Percentiles rank a stretch among this genome's conserved stretches.
Conservation (phyloP, 2,888 invertebrate species). For the Malthinus seriepunctatus region DNA sequence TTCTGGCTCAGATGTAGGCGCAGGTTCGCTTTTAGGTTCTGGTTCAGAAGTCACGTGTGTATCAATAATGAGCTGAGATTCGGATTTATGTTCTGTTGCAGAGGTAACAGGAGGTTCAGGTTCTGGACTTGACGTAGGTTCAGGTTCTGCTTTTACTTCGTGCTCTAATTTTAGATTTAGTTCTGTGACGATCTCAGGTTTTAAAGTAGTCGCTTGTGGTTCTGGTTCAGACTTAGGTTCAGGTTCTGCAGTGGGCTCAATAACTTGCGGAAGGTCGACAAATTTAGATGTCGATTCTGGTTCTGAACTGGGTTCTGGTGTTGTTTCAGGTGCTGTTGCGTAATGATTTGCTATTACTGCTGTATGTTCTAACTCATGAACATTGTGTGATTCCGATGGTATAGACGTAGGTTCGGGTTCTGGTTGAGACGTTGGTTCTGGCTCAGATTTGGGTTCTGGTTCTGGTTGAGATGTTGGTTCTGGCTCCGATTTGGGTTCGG, state of each 20-base stretch:
- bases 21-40: conserved; percentile 38
- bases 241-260: conserved; percentile 31
- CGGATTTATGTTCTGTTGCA: conserved; percentile 45
- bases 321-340: conserved; percentile 26
- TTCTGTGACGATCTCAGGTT: conserved; percentile 18
- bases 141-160: conserved; percentile 46
- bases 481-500: conserved; percentile 52
- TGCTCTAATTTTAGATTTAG: conserved; percentile 44
- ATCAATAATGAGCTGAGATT: conserved; percentile 39
- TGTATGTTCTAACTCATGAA: too few species aligned
- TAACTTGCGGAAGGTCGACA: too few species aligned
- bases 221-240: conserved; percentile 34
- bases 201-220: conserved; percentile 16
- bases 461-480: conserved; percentile 51
- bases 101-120: conserved; percentile 52
- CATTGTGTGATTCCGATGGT: conserved; percentile 43
- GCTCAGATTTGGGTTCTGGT: conserved; percentile 53
- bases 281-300: conserved; percentile 33
- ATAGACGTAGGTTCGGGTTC: conserved; percentile 45
- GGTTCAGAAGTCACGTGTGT: conserved; percentile 40
- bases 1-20: conserved; percentile 33
- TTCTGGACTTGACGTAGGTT: conserved; percentile 40
- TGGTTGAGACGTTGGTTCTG: conserved; percentile 43
- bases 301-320: conserved; percentile 6
- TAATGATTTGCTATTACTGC: too few species aligned